Percentiles rank a stretch among this genome's conserved stretches.
Evolutionary conservation across 2,113 vertebrate genomes (phyloP).

Genomic region (Zonotrichia leucophrys): DNA sequence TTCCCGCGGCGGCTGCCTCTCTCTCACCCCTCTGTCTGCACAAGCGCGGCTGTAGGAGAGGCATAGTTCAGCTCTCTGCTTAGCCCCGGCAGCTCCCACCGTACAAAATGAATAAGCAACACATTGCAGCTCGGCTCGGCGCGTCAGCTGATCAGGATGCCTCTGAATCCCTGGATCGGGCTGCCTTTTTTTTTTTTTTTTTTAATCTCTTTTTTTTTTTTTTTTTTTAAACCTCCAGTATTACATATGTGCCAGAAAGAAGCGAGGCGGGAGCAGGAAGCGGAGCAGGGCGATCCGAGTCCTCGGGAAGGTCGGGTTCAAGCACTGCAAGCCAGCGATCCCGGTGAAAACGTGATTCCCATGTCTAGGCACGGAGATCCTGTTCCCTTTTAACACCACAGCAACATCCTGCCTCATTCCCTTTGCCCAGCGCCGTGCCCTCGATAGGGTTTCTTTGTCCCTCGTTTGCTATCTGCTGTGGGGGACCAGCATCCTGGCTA

Average conservation of each 20-base stretch:
- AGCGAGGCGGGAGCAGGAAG: constrained; percentile 52
- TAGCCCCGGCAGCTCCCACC: constrained; percentile 83
- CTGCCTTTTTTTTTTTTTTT: background rate
- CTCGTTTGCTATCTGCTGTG: constrained; percentile 62
- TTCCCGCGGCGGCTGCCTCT: constrained; percentile 78
- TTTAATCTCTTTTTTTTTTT: background rate
- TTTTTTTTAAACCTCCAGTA: constrained; percentile 64
- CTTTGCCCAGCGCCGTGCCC: constrained; percentile 57
- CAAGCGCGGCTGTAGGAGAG: constrained; percentile 83
- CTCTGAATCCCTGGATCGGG: constrained; percentile 72
- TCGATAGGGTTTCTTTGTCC: constrained; percentile 36
- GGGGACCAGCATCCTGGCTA: constrained; percentile 65
- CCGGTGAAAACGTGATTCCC: constrained; percentile 74
- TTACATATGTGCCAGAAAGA: constrained; percentile 72
- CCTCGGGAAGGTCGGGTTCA: constrained; percentile 69
- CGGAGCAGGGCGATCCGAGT: constrained; percentile 49
- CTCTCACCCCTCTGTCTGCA: constrained; percentile 82
- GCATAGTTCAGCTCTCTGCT: constrained; percentile 86
- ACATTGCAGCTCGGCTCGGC: constrained; percentile 81
- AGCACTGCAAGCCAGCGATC: constrained; percentile 68
- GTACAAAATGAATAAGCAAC: constrained; percentile 83
- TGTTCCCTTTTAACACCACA: constrained; percentile 73
- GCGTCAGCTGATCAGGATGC: constrained; percentile 85
- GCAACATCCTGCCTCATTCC: constrained; percentile 78
- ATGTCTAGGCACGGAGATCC: constrained; percentile 68